These are phyloP conservation scores for Heliconius ethilla DNA, from an alignment of 2,888 invertebrate genomes.

Conservation along the genomic window DNA sequence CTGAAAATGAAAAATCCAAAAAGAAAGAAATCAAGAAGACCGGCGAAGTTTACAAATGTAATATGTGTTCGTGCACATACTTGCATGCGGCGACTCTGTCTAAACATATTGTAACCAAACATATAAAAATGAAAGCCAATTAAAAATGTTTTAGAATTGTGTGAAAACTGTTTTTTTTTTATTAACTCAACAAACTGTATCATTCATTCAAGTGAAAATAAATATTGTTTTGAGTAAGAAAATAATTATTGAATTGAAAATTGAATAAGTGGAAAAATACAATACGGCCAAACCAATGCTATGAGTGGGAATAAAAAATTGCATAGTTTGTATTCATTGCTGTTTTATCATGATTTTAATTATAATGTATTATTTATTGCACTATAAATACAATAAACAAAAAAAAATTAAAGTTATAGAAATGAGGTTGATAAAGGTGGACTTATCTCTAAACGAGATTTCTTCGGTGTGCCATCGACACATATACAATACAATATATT, in stretches of 20 bases:
- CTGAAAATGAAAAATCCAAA: slow-evolving; percentile 28
- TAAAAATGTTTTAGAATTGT: slow-evolving; percentile 33
- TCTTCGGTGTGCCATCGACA: too few relatives aligned
- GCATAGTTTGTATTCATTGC: too few relatives aligned
- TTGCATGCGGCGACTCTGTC: slow-evolving; percentile 65
- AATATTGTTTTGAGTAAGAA: background rate
- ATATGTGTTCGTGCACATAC: slow-evolving; percentile 68
- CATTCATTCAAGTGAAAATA: too few relatives aligned
- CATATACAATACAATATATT: too few relatives aligned
- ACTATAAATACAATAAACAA: too few relatives aligned
- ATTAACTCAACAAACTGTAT: background rate
- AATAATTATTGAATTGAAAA: background rate
- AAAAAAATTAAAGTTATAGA: too few relatives aligned
- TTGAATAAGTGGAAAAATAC: background rate
- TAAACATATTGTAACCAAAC: slow-evolving; percentile 69
- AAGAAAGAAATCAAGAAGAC: slow-evolving; percentile 13
- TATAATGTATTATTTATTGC: too few relatives aligned
- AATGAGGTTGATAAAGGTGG: too few relatives aligned
- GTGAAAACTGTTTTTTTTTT: background rate
- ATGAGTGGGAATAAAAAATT: too few relatives aligned
- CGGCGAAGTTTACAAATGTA: slow-evolving; percentile 56
- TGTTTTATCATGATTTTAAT: too few relatives aligned
- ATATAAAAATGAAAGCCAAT: slow-evolving; percentile 57
- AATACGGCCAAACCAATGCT: too few relatives aligned
- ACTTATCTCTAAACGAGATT: too few relatives aligned